phyloP scores from a whole-genome alignment of 2,797 vertebrate species.

The Labeo calbasu region DNA sequence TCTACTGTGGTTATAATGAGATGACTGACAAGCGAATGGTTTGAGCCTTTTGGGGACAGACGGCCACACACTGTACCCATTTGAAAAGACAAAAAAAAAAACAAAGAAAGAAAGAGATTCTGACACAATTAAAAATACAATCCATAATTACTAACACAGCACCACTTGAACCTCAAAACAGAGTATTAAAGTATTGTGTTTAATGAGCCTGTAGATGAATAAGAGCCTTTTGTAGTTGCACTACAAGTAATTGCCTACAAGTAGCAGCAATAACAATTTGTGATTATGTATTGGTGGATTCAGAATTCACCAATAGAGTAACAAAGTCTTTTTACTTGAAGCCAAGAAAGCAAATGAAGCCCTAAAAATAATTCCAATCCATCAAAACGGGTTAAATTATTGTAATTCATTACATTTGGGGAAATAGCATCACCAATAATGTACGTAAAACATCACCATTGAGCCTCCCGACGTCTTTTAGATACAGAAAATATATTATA shows the following conservation, averaged over 20 bases:
- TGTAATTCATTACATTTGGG: not conserved
- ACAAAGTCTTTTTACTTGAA: conserved; percentile 7
- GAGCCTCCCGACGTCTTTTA: not conserved
- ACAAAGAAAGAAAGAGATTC: not conserved
- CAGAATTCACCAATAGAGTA: conserved; percentile 9
- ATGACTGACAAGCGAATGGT: conserved; percentile 16
- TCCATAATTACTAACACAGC: conserved; percentile 35
- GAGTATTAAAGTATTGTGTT: conserved; percentile 18
- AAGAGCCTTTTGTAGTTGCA: conserved; percentile 12
- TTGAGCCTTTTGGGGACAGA: conserved; percentile 5
- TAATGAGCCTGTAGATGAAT: conserved; percentile 8
- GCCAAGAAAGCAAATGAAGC: conserved; percentile 2
- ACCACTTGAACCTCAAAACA: conserved; percentile 40
- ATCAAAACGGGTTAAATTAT: conserved; percentile 7
- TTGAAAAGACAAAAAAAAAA: conserved; percentile 23
- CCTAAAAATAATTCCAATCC: not conserved
- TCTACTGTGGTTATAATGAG: not conserved
- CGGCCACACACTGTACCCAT: not conserved
- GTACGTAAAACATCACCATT: not conserved
- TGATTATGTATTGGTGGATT: conserved; percentile 11
- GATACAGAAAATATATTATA: conserved; percentile 19
- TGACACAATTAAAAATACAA: conserved; percentile 24
- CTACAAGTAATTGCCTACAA: not conserved
- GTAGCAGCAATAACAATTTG: conserved; percentile 13
- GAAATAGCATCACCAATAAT: not conserved